Evolutionary conservation across 2,113 vertebrate genomes (phyloP).

Genomic region (Erpornis zantholeuca): DNA sequence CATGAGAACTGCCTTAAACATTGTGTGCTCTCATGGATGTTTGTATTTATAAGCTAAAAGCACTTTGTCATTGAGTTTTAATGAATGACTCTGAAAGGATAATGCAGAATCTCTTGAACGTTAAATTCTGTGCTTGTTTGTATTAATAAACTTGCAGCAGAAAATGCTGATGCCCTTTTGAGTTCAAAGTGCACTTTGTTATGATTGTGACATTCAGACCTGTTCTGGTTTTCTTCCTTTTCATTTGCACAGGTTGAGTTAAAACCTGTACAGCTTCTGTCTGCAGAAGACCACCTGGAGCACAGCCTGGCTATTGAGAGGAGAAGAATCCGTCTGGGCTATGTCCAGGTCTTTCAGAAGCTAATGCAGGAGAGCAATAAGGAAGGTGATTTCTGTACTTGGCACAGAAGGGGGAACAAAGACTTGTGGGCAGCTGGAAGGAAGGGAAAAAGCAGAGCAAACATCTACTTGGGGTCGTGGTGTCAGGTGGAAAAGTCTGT

Average conservation of each 20-base stretch:
- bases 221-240: neutral
- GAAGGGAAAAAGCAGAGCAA: neutral
- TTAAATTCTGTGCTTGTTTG: neutral
- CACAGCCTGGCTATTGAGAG: slow-evolving; percentile 75
- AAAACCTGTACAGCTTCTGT: slow-evolving; percentile 67
- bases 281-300: slow-evolving; percentile 71
- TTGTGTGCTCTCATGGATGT: neutral
- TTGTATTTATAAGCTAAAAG: neutral
- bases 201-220: neutral
- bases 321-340: slow-evolving; percentile 74
- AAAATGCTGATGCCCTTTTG: neutral
- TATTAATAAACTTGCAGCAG: neutral
- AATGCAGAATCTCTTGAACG: neutral
- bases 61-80: neutral
- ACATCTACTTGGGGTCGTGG: neutral
- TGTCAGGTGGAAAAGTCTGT: neutral
- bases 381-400: slow-evolving; percentile 39
- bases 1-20: neutral
- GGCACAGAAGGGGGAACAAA: neutral
- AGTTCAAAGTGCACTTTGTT: neutral
- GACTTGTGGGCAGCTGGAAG: neutral
- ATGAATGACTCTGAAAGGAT: neutral
- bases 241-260: slow-evolving; percentile 67
- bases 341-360: slow-evolving; percentile 68
- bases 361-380: slow-evolving; percentile 66